Base-by-base conservation (phyloP, 2,113 vertebrate species). In the Hippolais icterina region DNA sequence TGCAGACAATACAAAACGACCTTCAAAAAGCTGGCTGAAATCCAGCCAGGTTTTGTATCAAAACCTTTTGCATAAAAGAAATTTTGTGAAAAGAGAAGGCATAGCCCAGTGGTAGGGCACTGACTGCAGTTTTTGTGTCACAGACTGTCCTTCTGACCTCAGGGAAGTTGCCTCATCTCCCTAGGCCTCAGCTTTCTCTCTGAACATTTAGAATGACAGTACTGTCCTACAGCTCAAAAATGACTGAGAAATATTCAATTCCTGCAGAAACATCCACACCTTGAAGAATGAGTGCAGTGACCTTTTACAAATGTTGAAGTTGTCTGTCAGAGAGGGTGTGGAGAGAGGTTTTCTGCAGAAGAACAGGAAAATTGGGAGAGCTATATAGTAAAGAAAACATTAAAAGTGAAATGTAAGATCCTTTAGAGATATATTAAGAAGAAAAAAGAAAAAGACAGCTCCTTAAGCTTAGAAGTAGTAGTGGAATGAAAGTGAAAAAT, bases 161-260 rank as follows among this genome's bases (percentile, higher is more conserved):
- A 28, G 68, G 60, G 35, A 94, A 88, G 71, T 77, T 77, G 41
- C 64, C 75, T 90, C 37, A 49, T 90, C 56, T 94, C 68, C 53
- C 60, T 49, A 60, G 64, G 68, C 37, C 83, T 88, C 84, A 77
- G 64, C 31, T 83, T 91, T 90, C 63, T 78, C 39, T 56, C 60
- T 59, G 83, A 78, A 86, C 68, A 64, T 80, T 95, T 44, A 80
- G 82, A 91, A 91, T 70, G 60, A 80, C 76, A 92, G 64, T 44
- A 71, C 90, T 86, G 25, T 83, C 59, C 52, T 49, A 86, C 85
- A 77, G 63, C 44, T 94, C 71, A 83, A 81, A 96, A 89, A 90
- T 77, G 56, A 95, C 69, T 74, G 66, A 93, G 49, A 94, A 90
- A 92, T 94, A 93, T 86, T 94, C 79, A 75, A 5, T 75, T 90